These are phyloP conservation scores for Polyergus mexicanus DNA, from an alignment of 1,140 invertebrate species.

Conservation along the genomic window DNA sequence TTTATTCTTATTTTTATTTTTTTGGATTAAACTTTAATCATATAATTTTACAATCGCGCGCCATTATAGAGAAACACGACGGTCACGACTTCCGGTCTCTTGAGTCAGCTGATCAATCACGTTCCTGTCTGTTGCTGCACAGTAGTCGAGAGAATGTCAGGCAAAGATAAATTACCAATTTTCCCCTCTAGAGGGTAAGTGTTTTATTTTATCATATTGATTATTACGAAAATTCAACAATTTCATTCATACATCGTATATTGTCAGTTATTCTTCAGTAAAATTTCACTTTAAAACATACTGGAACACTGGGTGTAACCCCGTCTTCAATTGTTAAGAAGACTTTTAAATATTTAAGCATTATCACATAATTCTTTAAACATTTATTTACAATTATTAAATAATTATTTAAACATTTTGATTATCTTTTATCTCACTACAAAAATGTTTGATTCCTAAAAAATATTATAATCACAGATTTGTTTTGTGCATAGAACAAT, in stretches of 20 bases:
- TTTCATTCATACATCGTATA: slow-evolving; percentile 34
- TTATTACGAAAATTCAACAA: not conserved
- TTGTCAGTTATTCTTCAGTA: slow-evolving; percentile 32
- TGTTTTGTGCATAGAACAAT: not conserved
- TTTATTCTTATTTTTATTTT: not conserved
- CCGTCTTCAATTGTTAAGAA: slow-evolving; percentile 60
- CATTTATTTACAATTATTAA: too few species aligned
- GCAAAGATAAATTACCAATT: slow-evolving; percentile 97
- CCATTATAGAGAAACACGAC: not conserved
- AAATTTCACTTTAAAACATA: not conserved
- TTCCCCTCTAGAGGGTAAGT: slow-evolving; percentile 99
- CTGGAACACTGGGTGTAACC: slow-evolving; percentile 83
- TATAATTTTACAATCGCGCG: slow-evolving; percentile 49
- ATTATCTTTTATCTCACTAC: not conserved
- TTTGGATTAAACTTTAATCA: not conserved
- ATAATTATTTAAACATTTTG: not conserved
- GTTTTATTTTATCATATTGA: slow-evolving; percentile 44
- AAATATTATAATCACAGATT: not conserved
- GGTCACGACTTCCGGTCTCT: slow-evolving; percentile 72
- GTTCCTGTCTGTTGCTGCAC: slow-evolving; percentile 80
- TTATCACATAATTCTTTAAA: not conserved
- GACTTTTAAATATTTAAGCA: not conserved
- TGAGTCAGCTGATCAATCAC: slow-evolving; percentile 85
- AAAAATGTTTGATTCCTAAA: not conserved
- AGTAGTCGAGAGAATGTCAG: slow-evolving; percentile 93